Conservation (phyloP, 2,113 vertebrate genomes). For the Charadrius vociferus region DNA sequence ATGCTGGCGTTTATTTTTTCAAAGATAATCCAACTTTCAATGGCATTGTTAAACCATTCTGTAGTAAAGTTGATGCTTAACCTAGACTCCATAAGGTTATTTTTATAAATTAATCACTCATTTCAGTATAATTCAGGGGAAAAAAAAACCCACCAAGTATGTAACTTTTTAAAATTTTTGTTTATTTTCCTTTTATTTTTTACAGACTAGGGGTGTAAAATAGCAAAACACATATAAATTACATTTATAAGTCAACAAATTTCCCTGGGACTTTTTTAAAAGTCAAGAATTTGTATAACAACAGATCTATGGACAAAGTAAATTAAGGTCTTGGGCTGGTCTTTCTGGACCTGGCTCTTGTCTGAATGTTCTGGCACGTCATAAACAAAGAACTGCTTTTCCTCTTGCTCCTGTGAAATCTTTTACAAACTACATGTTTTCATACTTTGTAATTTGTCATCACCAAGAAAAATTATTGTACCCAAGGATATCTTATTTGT, state of each 20-base stretch:
- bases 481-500: neutral
- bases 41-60: constrained; percentile 20
- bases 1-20: constrained; percentile 13
- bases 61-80: constrained; percentile 15
- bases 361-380: neutral
- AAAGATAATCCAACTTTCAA: constrained; percentile 43
- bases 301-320: neutral
- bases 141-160: neutral
- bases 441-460: neutral
- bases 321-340: neutral
- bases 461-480: neutral
- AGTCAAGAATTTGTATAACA: neutral
- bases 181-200: neutral
- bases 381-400: neutral
- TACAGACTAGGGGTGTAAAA: neutral
- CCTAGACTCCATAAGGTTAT: neutral
- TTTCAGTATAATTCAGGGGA: neutral
- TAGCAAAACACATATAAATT: neutral
- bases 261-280: neutral
- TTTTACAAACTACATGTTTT: neutral
- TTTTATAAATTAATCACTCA: neutral
- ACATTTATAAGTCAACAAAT: neutral
- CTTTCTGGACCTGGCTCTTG: neutral
- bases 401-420: neutral
- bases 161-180: neutral